These are phyloP conservation scores for Corvus moneduloides DNA, from an alignment of 2,113 vertebrate genomes.

Conservation along the genomic window DNA sequence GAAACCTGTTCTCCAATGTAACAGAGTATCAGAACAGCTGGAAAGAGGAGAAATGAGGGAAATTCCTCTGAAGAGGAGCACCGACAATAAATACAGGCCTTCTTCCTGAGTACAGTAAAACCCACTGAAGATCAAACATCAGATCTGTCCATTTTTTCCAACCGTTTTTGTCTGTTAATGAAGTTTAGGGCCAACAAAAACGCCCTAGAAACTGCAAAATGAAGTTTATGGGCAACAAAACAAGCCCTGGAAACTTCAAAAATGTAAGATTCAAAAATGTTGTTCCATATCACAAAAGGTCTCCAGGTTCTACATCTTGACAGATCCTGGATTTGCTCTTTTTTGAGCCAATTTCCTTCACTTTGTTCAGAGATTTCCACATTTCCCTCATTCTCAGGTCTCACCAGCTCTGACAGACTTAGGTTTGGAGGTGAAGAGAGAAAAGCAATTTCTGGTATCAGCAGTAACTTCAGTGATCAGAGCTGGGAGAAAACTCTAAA, in stretches of 20 bases:
- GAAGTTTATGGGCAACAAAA: neutral
- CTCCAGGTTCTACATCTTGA: neutral
- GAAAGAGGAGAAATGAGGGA: neutral
- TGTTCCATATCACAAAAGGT: neutral
- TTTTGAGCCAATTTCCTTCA: neutral
- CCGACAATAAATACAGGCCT: neutral
- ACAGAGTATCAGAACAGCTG: neutral
- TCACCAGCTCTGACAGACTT: neutral
- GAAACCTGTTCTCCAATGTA: neutral
- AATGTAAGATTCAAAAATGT: neutral
- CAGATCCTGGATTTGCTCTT: neutral
- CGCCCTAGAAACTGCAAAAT: neutral
- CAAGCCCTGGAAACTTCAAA: neutral
- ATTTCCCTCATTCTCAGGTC: neutral
- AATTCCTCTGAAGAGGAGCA: neutral
- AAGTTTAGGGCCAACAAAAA: neutral
- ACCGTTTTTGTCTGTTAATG: neutral
- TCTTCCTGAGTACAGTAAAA: neutral
- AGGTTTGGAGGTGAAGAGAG: neutral
- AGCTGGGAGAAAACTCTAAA: neutral
- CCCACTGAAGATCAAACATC: neutral
- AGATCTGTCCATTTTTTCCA: neutral
- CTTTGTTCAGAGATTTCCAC: neutral
- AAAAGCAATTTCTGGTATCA: no score
- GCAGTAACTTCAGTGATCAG: neutral